phyloP scores from a whole-genome alignment of 1,140 invertebrate species.

The Aphaenogaster floridana region DNA sequence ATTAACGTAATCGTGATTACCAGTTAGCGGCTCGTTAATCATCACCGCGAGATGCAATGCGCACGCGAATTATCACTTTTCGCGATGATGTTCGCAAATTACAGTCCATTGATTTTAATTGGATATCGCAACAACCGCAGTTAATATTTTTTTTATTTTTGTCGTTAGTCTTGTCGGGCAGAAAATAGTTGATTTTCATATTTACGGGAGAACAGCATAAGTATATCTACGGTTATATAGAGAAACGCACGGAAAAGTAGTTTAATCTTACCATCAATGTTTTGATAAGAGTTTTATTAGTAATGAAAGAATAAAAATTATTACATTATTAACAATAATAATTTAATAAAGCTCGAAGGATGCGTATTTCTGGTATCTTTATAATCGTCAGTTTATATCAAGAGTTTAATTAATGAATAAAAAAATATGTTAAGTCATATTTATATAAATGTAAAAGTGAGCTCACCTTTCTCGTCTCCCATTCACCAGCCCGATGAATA shows the following conservation, averaged over 20 bases:
- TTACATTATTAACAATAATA: neutral
- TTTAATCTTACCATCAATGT: neutral
- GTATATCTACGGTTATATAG: neutral
- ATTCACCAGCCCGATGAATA: slow-evolving; percentile 74
- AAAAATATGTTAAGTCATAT: neutral
- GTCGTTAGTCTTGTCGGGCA: neutral
- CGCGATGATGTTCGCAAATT: slow-evolving; percentile 18
- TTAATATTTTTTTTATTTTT: neutral
- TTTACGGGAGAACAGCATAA: neutral
- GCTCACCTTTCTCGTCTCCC: slow-evolving; percentile 75
- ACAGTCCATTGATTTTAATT: slow-evolving; percentile 16
- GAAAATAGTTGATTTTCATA: neutral
- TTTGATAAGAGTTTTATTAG: neutral
- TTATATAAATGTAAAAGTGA: neutral
- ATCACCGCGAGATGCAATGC: neutral
- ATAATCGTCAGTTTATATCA: neutral
- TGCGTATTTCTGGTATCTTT: neutral
- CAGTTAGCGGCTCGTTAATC: slow-evolving; percentile 31
- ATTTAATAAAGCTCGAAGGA: neutral
- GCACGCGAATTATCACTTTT: slow-evolving; percentile 16
- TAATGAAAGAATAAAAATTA: too few species aligned
- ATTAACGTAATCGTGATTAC: slow-evolving; percentile 42
- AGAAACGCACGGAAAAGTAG: neutral
- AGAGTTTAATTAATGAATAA: neutral
- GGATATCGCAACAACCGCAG: neutral